These are phyloP conservation scores for Apostichopus leukothele DNA, from an alignment of 53 echinoderm and acorn worm genomes.

Conservation along the genomic window DNA sequence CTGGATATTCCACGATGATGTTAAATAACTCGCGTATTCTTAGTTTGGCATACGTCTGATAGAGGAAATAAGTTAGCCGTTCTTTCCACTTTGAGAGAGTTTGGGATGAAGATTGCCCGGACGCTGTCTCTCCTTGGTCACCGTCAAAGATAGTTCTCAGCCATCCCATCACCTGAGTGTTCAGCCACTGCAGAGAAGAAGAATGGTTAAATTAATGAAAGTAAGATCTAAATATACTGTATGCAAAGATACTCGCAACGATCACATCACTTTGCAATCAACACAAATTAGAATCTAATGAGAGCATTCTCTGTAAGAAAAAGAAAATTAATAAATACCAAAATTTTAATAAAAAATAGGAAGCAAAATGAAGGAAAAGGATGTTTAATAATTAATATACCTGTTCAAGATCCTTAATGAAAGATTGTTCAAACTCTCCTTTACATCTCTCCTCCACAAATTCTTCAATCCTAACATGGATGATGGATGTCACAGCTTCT, in stretches of 20 bases:
- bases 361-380: too few relatives aligned
- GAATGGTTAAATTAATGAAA: not conserved
- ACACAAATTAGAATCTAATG: too few relatives aligned
- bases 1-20: constrained; percentile 97
- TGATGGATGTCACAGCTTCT: constrained; percentile 86
- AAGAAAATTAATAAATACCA: too few relatives aligned
- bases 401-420: constrained; percentile 68
- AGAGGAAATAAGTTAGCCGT: constrained; percentile 86
- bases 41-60: constrained; percentile 89
- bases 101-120: constrained; percentile 52
- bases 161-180: constrained; percentile 89
- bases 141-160: constrained; percentile 79
- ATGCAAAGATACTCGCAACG: too few relatives aligned
- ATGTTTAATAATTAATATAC: constrained; percentile 43
- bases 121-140: constrained; percentile 61
- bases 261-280: too few relatives aligned
- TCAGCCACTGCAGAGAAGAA: constrained; percentile 74
- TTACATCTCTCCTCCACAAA: constrained; percentile 86
- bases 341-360: too few relatives aligned
- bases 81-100: constrained; percentile 87
- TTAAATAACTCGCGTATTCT: constrained; percentile 94
- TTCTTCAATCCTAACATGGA: constrained; percentile 80
- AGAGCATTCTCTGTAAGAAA: too few relatives aligned
- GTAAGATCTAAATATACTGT: too few relatives aligned
- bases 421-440: constrained; percentile 95